These are phyloP conservation scores for Liopterus haemorrhoidalis DNA, from an alignment of 2,888 invertebrate genomes.

Conservation along the genomic window DNA sequence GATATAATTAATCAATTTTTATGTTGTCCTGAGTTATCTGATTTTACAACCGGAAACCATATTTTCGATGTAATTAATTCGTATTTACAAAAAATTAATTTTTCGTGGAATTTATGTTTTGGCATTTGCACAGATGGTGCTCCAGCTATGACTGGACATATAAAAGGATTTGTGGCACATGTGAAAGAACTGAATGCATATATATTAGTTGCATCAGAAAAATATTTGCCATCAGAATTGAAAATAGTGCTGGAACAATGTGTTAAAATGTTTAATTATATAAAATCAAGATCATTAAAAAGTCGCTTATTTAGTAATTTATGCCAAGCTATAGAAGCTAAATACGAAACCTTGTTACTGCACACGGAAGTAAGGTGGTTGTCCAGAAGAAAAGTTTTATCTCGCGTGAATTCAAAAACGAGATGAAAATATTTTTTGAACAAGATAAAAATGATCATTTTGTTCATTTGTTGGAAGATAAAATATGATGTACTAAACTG, in stretches of 20 bases:
- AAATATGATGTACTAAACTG: conserved; percentile 18
- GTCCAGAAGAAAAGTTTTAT: conserved; percentile 29
- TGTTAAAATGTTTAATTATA: conserved; percentile 33
- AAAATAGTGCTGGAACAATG: conserved; percentile 30
- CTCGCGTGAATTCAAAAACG: conserved; percentile 29
- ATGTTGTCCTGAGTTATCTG: conserved; percentile 8
- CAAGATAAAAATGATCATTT: conserved; percentile 25
- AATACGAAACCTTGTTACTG: conserved; percentile 31
- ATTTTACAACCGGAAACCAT: conserved; percentile 10
- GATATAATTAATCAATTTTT: conserved; percentile 12
- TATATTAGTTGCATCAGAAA: conserved; percentile 28
- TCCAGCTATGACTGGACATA: conserved; percentile 25
- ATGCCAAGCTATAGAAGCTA: conserved; percentile 30
- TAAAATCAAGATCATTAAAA: conserved; percentile 31
- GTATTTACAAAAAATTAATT: conserved; percentile 26
- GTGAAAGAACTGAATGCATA: conserved; percentile 16
- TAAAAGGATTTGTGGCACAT: conserved; percentile 24
- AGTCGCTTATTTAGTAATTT: conserved; percentile 29
- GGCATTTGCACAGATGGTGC: conserved; percentile 29
- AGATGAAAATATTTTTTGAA: conserved; percentile 26
- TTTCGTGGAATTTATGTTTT: conserved; percentile 26
- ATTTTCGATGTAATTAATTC: conserved; percentile 16
- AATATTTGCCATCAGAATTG: conserved; percentile 30
- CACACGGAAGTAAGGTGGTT: conserved; percentile 31
- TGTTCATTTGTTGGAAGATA: conserved; percentile 24